Evolutionary conservation across 2,113 vertebrate genomes (phyloP).

Genomic region (Anas platyrhynchos): DNA sequence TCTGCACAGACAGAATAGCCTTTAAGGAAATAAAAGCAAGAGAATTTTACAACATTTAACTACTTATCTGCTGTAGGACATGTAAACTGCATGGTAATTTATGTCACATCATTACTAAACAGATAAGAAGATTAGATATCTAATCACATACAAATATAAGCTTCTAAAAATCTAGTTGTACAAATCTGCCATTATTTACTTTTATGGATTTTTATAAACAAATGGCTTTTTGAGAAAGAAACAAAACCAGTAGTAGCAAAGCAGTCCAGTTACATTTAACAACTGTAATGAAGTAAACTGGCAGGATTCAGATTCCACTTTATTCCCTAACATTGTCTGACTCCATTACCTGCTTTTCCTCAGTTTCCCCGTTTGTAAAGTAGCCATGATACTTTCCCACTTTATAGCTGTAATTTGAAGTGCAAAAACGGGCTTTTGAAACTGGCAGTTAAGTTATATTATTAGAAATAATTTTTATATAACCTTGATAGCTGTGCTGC

Average conservation of each 20-base stretch:
- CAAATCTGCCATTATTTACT: background rate
- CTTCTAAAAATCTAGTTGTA: background rate
- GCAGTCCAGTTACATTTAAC: background rate
- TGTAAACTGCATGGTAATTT: background rate
- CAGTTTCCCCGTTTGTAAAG: background rate
- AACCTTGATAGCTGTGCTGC: background rate
- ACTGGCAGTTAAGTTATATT: background rate
- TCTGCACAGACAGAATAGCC: background rate
- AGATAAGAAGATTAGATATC: background rate
- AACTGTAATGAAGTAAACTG: fast-evolving
- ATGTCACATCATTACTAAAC: background rate
- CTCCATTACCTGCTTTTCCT: background rate
- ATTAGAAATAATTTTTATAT: background rate
- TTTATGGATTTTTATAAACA: background rate
- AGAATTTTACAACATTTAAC: background rate
- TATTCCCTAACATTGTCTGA: background rate
- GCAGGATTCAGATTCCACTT: background rate
- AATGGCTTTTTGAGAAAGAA: background rate
- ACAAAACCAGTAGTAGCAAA: too few species aligned
- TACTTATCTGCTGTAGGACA: background rate
- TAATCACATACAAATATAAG: background rate
- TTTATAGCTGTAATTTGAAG: background rate
- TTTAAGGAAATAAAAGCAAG: background rate
- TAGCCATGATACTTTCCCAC: fast-evolving
- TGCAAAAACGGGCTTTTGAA: background rate